Percentiles rank a stretch among this genome's conserved stretches.
Evolutionary conservation across 2,888 invertebrate genomes (phyloP).

Genomic region (Dryobotodes eremita): DNA sequence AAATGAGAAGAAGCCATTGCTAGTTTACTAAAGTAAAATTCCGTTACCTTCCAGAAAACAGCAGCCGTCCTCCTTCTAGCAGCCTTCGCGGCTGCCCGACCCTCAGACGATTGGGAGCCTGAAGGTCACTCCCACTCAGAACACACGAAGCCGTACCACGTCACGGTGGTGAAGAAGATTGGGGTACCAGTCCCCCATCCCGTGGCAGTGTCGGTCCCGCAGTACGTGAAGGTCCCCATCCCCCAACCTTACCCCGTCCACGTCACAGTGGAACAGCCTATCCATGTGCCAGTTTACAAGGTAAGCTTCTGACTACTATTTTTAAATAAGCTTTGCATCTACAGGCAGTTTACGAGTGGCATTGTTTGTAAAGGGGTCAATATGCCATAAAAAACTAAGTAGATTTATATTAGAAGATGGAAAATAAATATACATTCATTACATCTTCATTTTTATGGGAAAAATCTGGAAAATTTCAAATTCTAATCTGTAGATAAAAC

Average conservation of each 20-base stretch:
- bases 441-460: no score
- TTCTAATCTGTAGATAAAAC: no score
- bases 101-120: constrained; percentile 88
- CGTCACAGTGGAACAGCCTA: constrained; percentile 93
- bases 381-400: no score
- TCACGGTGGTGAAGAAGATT: constrained; percentile 93
- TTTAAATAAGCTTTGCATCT: background rate
- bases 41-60: constrained; percentile 80
- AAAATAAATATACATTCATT: no score
- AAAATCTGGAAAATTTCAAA: no score
- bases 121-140: constrained; percentile 92
- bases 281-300: constrained; percentile 94
- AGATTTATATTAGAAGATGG: no score
- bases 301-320: constrained; percentile 71
- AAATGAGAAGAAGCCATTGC: background rate
- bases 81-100: constrained; percentile 78
- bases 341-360: no score
- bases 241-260: constrained; percentile 94
- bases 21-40: background rate
- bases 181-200: constrained; percentile 94
- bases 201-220: constrained; percentile 93
- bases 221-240: constrained; percentile 93
- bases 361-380: no score
- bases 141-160: constrained; percentile 93
- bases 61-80: constrained; percentile 83